Percentiles rank a stretch among this genome's conserved stretches.
phyloP scores from a whole-genome alignment of 2,888 invertebrate species.

The Stenchaetothrips biformis region DNA sequence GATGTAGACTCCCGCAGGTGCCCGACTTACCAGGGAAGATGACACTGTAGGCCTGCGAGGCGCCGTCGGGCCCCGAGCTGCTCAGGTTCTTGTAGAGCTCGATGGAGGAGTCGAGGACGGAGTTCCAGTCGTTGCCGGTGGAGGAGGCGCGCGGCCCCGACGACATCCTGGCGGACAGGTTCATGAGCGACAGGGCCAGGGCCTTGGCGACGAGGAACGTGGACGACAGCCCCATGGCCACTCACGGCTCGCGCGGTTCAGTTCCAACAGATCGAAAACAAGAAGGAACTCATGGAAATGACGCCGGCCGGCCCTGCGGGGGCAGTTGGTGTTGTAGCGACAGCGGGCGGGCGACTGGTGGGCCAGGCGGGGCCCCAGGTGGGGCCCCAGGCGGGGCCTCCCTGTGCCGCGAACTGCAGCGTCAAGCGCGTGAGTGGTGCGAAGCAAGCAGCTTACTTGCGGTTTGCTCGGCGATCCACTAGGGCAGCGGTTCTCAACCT shows the following conservation, averaged over 20 bases:
- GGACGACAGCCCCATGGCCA: neutral
- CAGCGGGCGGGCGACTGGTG: neutral
- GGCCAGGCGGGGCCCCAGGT: neutral
- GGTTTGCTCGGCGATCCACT: too few species aligned
- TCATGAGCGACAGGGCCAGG: neutral
- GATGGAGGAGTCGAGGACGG: slow-evolving; percentile 10
- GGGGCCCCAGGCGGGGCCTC: too few species aligned
- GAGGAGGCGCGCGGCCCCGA: neutral
- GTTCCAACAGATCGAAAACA: neutral
- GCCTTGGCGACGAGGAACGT: slow-evolving; percentile 8
- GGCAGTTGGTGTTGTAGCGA: neutral
- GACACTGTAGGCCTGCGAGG: neutral
- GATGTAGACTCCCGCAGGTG: too few species aligned
- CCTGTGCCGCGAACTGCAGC: too few species aligned
- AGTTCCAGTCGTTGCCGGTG: neutral
- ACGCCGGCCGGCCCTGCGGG: too few species aligned
- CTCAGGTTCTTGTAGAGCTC: neutral
- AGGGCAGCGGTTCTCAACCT: too few species aligned
- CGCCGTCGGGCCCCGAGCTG: neutral
- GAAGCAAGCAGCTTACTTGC: too few species aligned
- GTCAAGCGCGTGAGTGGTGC: neutral
- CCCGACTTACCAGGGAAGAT: neutral
- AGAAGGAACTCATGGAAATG: too few species aligned
- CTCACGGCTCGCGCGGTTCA: neutral
- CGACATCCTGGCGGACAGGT: neutral